Conservation (phyloP, 2,113 vertebrate genomes). For the Psophia crepitans region DNA sequence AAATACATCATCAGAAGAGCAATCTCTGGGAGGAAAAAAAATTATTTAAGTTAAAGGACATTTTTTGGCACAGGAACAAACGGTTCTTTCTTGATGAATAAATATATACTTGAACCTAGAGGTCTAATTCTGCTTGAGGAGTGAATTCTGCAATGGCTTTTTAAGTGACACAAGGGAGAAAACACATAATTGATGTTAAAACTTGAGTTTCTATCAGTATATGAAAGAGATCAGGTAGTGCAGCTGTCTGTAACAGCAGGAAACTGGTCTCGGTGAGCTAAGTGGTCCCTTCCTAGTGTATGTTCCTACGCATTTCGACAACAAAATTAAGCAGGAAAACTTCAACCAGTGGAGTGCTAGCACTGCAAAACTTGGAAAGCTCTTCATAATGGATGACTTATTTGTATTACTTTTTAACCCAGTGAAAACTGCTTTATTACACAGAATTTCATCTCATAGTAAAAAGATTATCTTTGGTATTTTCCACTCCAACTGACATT, state of each 20-base stretch:
- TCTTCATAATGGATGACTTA: not conserved
- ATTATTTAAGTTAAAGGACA: not conserved
- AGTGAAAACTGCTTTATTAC: not conserved
- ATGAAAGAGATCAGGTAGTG: not conserved
- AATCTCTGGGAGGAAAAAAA: not conserved
- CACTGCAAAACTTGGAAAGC: not conserved
- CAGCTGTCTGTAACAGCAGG: not conserved
- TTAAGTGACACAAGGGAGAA: not conserved
- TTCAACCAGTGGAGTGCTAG: not conserved
- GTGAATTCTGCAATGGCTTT: not conserved
- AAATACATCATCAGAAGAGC: not conserved
- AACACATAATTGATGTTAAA: not conserved
- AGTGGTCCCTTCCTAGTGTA: not conserved
- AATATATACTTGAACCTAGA: not conserved
- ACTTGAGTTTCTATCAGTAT: not conserved
- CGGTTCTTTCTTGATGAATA: not conserved
- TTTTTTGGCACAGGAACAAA: not conserved
- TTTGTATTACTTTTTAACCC: not conserved
- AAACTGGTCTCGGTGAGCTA: not conserved
- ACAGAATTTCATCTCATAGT: not conserved
- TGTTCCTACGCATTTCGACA: not conserved
- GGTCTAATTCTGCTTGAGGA: not conserved
- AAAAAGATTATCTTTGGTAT: not conserved
- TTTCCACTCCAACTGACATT: not conserved
- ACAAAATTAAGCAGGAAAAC: not conserved